These are phyloP conservation scores for Lepisosteus oculatus DNA, from an alignment of 2,113 vertebrate genomes.

Conservation along the genomic window DNA sequence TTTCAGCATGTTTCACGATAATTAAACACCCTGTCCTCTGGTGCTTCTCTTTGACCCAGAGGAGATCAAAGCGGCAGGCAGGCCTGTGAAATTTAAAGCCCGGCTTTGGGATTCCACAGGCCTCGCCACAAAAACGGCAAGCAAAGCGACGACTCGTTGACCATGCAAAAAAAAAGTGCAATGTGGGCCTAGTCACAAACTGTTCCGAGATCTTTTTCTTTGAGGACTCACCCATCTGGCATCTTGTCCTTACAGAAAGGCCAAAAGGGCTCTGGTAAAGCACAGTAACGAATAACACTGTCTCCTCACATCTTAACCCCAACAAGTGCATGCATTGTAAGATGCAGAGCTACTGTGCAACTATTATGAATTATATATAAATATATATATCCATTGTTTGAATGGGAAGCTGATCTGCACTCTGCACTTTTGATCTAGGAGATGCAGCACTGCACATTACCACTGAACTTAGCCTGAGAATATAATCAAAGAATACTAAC, in stretches of 20 bases:
- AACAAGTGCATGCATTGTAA: conserved; percentile 41
- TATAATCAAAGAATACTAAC: not conserved
- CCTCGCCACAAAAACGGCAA: too few relatives aligned
- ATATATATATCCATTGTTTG: too few relatives aligned
- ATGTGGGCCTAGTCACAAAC: conserved; percentile 4
- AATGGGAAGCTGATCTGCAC: not conserved
- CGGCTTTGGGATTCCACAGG: too few relatives aligned
- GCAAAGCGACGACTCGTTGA: not conserved
- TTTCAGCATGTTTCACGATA: too few relatives aligned
- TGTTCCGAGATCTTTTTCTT: not conserved
- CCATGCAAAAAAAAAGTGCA: conserved; percentile 10
- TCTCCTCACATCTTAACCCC: conserved; percentile 32
- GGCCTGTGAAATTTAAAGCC: too few relatives aligned
- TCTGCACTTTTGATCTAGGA: not conserved
- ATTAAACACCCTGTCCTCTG: too few relatives aligned
- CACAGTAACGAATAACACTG: not conserved
- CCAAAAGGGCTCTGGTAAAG: not conserved
- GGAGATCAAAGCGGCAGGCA: too few relatives aligned
- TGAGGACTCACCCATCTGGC: too few relatives aligned
- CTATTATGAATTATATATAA: too few relatives aligned
- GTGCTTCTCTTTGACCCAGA: too few relatives aligned
- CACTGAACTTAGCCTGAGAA: not conserved
- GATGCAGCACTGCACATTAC: not conserved
- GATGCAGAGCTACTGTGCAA: not conserved
- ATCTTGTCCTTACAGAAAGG: not conserved